phyloP scores from a whole-genome alignment of 2,113 vertebrate species.

The Potamarius usumacintae region DNA sequence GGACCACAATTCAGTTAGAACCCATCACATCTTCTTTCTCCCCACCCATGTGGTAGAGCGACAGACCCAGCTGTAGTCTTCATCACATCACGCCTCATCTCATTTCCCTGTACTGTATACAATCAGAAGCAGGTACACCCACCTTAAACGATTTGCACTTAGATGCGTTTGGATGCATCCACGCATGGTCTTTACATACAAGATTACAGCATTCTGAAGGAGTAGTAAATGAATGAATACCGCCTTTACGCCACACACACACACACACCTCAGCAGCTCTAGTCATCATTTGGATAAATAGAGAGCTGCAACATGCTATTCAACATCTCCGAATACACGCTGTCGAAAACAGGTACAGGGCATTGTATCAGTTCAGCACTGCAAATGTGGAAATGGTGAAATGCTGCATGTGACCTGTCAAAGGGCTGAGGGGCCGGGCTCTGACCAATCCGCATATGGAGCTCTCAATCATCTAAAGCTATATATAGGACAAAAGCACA shows the following conservation, averaged over 20 bases:
- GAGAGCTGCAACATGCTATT: neutral
- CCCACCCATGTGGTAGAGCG: slow-evolving; percentile 47
- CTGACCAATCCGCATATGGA: slow-evolving; percentile 42
- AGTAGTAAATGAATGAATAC: neutral
- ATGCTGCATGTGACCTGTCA: slow-evolving; percentile 46
- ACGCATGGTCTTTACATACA: neutral
- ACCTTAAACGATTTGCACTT: neutral
- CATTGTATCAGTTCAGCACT: neutral
- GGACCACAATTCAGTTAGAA: slow-evolving; percentile 74
- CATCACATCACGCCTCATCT: slow-evolving; percentile 53
- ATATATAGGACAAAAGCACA: slow-evolving; percentile 2
- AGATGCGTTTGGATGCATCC: neutral
- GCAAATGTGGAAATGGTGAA: slow-evolving; percentile 25
- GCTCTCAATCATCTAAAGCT: slow-evolving; percentile 20
- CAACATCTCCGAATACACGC: neutral
- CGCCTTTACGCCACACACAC: neutral
- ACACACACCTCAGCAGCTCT: neutral
- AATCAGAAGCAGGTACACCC: neutral
- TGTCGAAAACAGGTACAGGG: neutral
- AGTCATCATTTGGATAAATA: slow-evolving; percentile 9
- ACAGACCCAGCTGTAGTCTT: slow-evolving; percentile 56
- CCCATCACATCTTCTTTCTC: slow-evolving; percentile 76
- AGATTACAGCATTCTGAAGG: neutral
- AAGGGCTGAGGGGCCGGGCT: slow-evolving; percentile 36
- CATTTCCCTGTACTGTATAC: slow-evolving; percentile 7